phyloP scores from a whole-genome alignment of 2,888 invertebrate genomes.

The Agonopterix heracliana region DNA sequence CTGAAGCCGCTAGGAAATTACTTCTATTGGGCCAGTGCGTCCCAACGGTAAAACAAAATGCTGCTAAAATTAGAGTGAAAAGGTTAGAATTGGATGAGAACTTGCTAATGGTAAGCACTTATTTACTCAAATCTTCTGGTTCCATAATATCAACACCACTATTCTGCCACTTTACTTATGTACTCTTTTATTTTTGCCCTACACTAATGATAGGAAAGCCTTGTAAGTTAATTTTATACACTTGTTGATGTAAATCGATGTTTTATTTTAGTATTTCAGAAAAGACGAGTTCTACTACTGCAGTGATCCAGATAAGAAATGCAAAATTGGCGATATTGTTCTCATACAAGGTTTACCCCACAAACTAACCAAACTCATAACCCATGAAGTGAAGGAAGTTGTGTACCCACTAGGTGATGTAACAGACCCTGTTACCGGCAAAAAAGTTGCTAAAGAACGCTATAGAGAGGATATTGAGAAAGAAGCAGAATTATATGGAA shows the following conservation, averaged over 20 bases:
- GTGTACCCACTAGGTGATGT: slow-evolving; percentile 89
- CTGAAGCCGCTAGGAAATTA: slow-evolving; percentile 66
- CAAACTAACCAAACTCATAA: slow-evolving; percentile 84
- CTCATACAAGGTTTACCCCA: slow-evolving; percentile 84
- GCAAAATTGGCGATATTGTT: slow-evolving; percentile 90
- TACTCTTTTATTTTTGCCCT: background rate
- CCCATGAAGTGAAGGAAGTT: slow-evolving; percentile 86
- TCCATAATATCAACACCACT: too few relatives aligned
- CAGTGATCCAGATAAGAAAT: slow-evolving; percentile 84
- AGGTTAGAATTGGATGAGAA: slow-evolving; percentile 84
- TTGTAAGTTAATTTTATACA: too few relatives aligned
- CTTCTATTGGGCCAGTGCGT: slow-evolving; percentile 86
- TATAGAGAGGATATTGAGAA: slow-evolving; percentile 86
- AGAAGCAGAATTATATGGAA: slow-evolving; percentile 81
- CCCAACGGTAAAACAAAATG: slow-evolving; percentile 85
- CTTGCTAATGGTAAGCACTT: slow-evolving; percentile 85
- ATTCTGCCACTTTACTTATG: background rate
- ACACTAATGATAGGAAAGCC: too few relatives aligned
- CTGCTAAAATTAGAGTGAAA: slow-evolving; percentile 86
- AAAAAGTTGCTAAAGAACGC: slow-evolving; percentile 82
- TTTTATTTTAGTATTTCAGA: slow-evolving; percentile 82
- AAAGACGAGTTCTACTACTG: slow-evolving; percentile 84
- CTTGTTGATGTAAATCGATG: slow-evolving; percentile 3
- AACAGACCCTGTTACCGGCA: slow-evolving; percentile 90
- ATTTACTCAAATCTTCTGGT: too few relatives aligned